Conservation (phyloP, 2,113 vertebrate species). For the Grantiella picta region DNA sequence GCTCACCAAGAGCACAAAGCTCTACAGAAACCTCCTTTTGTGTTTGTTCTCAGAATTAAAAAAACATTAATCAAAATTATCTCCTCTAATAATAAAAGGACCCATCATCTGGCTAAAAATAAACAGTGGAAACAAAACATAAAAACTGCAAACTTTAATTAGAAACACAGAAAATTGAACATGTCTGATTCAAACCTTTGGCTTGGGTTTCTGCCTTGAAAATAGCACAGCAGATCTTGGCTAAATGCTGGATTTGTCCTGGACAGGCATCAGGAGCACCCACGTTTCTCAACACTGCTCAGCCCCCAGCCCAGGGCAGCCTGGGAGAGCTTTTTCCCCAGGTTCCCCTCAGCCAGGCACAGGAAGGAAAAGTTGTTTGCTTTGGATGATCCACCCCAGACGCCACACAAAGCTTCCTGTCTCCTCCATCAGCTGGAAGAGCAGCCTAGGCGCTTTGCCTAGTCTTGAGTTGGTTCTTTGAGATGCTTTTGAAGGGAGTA, state of each 20-base stretch:
- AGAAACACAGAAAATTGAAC: constrained; percentile 32
- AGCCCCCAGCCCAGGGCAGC: neutral
- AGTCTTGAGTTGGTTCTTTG: neutral
- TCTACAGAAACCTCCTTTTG: constrained; percentile 22
- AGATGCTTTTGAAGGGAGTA: neutral
- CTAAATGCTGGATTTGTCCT: neutral
- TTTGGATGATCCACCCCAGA: neutral
- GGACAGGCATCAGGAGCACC: neutral
- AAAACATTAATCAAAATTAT: constrained; percentile 48
- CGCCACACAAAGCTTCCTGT: rapidly evolving
- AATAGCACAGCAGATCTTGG: neutral
- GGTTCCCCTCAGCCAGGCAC: neutral
- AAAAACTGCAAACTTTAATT: constrained; percentile 42
- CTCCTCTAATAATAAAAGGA: constrained; percentile 45
- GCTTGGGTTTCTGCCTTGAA: neutral
- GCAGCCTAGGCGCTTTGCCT: neutral
- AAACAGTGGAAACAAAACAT: constrained; percentile 37
- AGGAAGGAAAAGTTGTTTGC: neutral
- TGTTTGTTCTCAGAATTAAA: constrained; percentile 28
- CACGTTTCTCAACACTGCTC: neutral
- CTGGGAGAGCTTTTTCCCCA: neutral
- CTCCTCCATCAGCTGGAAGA: neutral
- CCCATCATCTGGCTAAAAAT: constrained; percentile 49
- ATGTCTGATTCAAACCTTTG: constrained; percentile 36
- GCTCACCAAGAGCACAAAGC: neutral